These are phyloP conservation scores for Myoxocephalus aenaeus DNA, from an alignment of 2,797 vertebrate species.

Conservation along the genomic window DNA sequence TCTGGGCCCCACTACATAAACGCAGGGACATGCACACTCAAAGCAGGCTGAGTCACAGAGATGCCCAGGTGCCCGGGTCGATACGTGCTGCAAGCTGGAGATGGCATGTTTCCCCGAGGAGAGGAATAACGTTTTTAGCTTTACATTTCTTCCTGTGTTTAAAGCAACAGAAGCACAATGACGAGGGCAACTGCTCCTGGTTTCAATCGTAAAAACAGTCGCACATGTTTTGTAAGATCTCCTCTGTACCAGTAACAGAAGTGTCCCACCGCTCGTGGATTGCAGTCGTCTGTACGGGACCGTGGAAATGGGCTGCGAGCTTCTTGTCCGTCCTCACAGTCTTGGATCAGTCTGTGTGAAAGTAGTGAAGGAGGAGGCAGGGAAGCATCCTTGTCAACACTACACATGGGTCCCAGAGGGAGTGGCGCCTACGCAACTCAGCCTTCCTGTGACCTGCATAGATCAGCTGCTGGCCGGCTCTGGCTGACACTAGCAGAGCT, in stretches of 20 bases:
- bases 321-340: slow-evolving; percentile 14
- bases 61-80: slow-evolving; percentile 43
- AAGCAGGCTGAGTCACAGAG: slow-evolving; percentile 63
- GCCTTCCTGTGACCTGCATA: slow-evolving; percentile 71
- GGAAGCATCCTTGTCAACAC: slow-evolving; percentile 50
- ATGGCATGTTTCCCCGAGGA: slow-evolving; percentile 45
- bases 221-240: neutral
- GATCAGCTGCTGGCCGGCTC: slow-evolving; percentile 53
- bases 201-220: slow-evolving; percentile 9
- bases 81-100: slow-evolving; percentile 55
- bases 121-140: slow-evolving; percentile 35
- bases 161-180: slow-evolving; percentile 1
- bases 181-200: neutral
- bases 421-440: slow-evolving; percentile 60
- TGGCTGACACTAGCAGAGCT: slow-evolving; percentile 45
- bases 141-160: neutral
- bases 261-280: slow-evolving; percentile 1
- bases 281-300: slow-evolving; percentile 13
- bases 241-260: slow-evolving; percentile 9
- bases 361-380: slow-evolving; percentile 34
- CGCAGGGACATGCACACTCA: slow-evolving; percentile 37
- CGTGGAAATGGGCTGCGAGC: slow-evolving; percentile 11
- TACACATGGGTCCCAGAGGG: slow-evolving; percentile 61
- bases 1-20: slow-evolving; percentile 69
- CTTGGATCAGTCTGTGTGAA: slow-evolving; percentile 46